Evolutionary conservation across 2,888 invertebrate species (phyloP).

Genomic region (Strigamia transsilvanica): DNA sequence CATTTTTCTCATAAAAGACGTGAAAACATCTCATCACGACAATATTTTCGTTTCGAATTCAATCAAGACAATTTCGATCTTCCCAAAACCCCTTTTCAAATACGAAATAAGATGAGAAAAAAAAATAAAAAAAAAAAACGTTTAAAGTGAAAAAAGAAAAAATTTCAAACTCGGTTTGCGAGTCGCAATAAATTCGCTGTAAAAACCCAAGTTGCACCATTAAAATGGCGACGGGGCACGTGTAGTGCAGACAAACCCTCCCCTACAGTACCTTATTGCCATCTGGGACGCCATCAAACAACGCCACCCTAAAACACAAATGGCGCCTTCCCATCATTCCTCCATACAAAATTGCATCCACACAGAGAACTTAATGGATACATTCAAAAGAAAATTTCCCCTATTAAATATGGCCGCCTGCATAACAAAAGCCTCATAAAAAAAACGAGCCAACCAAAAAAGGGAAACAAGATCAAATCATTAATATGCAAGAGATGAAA

Average conservation of each 20-base stretch:
- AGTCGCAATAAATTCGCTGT: conserved; percentile 47
- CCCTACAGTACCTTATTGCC: conserved; percentile 16
- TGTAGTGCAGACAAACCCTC: conserved; percentile 36
- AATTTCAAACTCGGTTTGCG: conserved; percentile 46
- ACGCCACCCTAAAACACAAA: conserved; percentile 51
- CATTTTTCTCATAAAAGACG: conserved; percentile 5
- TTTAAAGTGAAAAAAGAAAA: conserved; percentile 17
- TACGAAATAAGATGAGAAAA: not conserved
- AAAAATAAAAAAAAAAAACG: not conserved
- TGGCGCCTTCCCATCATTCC: conserved; percentile 52
- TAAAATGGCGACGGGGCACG: conserved; percentile 44
- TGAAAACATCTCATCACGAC: conserved; percentile 21
- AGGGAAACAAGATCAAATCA: conserved; percentile 46
- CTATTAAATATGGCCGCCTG: conserved; percentile 53
- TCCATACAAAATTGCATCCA: conserved; percentile 51
- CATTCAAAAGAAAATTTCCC: conserved; percentile 52
- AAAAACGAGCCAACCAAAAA: conserved; percentile 36
- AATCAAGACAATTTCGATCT: conserved; percentile 25
- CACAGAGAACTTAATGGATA: conserved; percentile 51
- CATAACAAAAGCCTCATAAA: conserved; percentile 51
- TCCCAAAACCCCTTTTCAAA: not conserved
- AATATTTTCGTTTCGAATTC: not conserved
- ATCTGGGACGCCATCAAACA: conserved; percentile 33
- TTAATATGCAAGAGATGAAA: conserved; percentile 43
- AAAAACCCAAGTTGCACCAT: conserved; percentile 50